Base-by-base conservation (phyloP, 2,888 invertebrate genomes). In the Cotesia congregata region DNA sequence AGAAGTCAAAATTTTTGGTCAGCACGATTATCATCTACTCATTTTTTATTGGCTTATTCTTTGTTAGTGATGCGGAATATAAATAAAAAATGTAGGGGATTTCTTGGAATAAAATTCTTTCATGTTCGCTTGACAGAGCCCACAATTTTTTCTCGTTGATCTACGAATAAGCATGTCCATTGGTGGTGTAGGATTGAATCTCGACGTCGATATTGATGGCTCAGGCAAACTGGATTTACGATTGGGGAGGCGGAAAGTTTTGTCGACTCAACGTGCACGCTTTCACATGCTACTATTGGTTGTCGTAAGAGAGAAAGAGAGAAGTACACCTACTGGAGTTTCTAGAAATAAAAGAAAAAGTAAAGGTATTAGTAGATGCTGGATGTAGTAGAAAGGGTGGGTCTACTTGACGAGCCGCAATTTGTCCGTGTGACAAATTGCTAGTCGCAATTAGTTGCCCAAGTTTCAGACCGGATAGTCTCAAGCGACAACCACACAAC, bases 381-480 rank as follows among this genome's bases (percentile, higher is more conserved):
- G 62, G 15, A 64, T 30, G 50, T 41, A 65, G 50, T 65, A 40
- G 69, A 74, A 65, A 64, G 60, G 69, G 73, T 69, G 82, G 81
- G 78, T 79, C 83, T 81, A 83, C 75, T 85, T 84, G 84, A 85
- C 83, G 86, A 86, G 83, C 82, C 85, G 84, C 85, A 86, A 87
- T 87, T 86, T 85, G 85, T 86, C 86, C 85, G 84, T 84, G 86
- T 87, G 87, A 87, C 85, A 86, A 87, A 87, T 86, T 85, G 86
- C 86, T 83, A 85, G 85, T 86, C 85, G 87, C 87, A 87, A 87
- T 87, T 87, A 87, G 87, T 86, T 86, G 85, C 81, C 85, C 80
- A 85, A 86, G 85, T 85, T 85, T 82, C 83, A 83, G 85, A 83
- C 83, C 83, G 85, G 83, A 85, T 85, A 84, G 82, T 79, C 80